Percentiles rank a stretch among this genome's conserved stretches.
Conservation (phyloP, 2,888 invertebrate species). For the Myopa tessellatipennis region DNA sequence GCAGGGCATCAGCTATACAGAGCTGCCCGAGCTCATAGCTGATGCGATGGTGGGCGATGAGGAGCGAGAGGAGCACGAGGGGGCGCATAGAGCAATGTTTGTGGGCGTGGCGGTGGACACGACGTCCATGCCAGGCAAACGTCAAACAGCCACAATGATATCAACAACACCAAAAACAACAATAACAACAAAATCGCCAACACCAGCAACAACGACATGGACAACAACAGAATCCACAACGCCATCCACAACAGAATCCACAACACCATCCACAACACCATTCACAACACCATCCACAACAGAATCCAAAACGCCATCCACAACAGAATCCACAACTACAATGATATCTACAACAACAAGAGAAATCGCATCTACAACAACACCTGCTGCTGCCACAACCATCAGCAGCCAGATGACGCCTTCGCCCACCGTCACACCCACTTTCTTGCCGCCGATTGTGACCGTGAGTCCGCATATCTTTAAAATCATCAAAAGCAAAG, state of each 20-base stretch:
- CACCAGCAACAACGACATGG: not conserved
- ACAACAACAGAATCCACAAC: not conserved
- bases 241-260: constrained; percentile 10
- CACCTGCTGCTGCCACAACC: not conserved
- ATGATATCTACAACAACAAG: constrained; percentile 35
- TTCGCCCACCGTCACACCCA: not conserved
- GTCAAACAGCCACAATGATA: constrained; percentile 40
- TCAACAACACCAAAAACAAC: not conserved
- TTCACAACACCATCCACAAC: not conserved
- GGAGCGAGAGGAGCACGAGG: not conserved
- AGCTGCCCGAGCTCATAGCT: constrained; percentile 45
- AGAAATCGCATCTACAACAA: not conserved
- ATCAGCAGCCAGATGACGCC: not conserved
- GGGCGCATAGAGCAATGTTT: not conserved
- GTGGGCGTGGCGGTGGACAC: constrained; percentile 11
- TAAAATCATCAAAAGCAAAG: constrained; percentile 61
- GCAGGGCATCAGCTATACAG: constrained; percentile 49
- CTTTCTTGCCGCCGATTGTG: constrained; percentile 27
- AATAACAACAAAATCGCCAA: not conserved
- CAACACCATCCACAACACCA: constrained; percentile 13
- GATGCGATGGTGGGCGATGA: constrained; percentile 27
- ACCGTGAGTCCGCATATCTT: constrained; percentile 60
- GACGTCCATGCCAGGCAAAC: constrained; percentile 39
- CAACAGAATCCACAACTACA: constrained; percentile 30
- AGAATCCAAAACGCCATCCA: not conserved